Evolutionary conservation across 2,113 vertebrate species (phyloP), one percentile per base, ranked within the genome.

Genomic region (Zosterops lateralis): DNA sequence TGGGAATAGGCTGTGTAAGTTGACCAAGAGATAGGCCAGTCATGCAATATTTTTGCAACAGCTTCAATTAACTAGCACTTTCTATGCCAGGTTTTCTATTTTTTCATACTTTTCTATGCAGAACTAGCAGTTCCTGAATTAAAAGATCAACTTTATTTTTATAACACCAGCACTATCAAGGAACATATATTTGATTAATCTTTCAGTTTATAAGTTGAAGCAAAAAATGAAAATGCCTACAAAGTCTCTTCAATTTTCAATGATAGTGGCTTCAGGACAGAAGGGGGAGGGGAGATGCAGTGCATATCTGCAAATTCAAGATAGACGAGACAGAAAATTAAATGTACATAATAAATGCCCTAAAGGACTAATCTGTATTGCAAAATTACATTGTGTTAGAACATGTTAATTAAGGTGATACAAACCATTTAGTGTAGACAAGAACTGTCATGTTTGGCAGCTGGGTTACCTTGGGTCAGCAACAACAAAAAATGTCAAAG

Each of bases 371-470:
- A 84, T 79, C 50, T 62, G 50, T 45, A 29, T 34, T 51, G 47
- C 71, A 84, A 75, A 93, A 73, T 89, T 89, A 84, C 62, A 54
- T 65, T 87, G 78, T 85, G 87, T 70, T 90, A 83, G 84, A 87
- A 91, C 67, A 71, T 0, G 3, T 72, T 93, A 80, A 95, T 85
- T 93, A 91, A 64, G 40, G 74, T 2, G 4, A 76, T 80, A 87
- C 22, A 76, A 91, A 87, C 77, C 51, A 58, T 47, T 89, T 50
- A 24, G 32, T 40, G 51, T 18, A 77, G 91, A 85, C 89, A 91
- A 79, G 89, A 96, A 38, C 75, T 66, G 71, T 95, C 91, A 79
- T 71, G 91, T 92, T 89, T 71, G 50, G 83, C 75, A 75, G 90
- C 58, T 83, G 60, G 75, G 89, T 95, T 87, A 89, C 74, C 47